These are phyloP conservation scores for Tetropium fuscum DNA, from an alignment of 2,888 invertebrate species.

Conservation along the genomic window DNA sequence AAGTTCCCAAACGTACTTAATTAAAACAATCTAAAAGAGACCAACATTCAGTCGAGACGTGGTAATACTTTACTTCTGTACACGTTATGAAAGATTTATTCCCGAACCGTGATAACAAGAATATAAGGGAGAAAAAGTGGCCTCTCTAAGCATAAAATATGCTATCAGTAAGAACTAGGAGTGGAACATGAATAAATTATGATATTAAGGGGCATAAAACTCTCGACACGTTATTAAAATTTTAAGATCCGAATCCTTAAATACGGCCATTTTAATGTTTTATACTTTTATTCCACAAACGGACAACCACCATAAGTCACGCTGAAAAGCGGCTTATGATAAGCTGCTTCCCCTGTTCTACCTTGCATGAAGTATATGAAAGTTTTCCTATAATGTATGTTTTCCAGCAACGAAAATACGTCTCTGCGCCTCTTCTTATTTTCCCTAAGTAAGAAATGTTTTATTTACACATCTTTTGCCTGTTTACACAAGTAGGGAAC, in stretches of 20 bases:
- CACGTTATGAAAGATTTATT: constrained; percentile 31
- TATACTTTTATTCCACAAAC: constrained; percentile 55
- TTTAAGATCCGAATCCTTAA: constrained; percentile 52
- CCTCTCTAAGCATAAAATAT: constrained; percentile 48
- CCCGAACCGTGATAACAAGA: constrained; percentile 31
- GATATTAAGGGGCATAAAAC: constrained; percentile 54
- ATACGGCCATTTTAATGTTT: constrained; percentile 57
- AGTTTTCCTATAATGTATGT: constrained; percentile 35
- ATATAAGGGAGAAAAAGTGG: constrained; percentile 46
- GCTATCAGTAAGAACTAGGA: constrained; percentile 47
- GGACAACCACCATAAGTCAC: constrained; percentile 57
- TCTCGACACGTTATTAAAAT: constrained; percentile 58
- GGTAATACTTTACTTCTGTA: constrained; percentile 12
- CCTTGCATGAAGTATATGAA: constrained; percentile 36
- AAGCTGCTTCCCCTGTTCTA: constrained; percentile 50
- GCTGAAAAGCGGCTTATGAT: constrained; percentile 53
- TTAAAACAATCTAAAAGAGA: constrained; percentile 21
- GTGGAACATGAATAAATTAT: constrained; percentile 53
- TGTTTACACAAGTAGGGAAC: not conserved
- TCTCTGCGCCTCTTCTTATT: constrained; percentile 5
- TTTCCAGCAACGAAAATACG: constrained; percentile 29
- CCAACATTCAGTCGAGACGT: constrained; percentile 10
- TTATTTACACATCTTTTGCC: constrained; percentile 20
- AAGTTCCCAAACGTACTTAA: constrained; percentile 10
- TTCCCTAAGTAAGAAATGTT: constrained; percentile 13